Evolutionary conservation across 2,888 invertebrate genomes (phyloP).

Genomic region (Phytoseiulus persimilis): DNA sequence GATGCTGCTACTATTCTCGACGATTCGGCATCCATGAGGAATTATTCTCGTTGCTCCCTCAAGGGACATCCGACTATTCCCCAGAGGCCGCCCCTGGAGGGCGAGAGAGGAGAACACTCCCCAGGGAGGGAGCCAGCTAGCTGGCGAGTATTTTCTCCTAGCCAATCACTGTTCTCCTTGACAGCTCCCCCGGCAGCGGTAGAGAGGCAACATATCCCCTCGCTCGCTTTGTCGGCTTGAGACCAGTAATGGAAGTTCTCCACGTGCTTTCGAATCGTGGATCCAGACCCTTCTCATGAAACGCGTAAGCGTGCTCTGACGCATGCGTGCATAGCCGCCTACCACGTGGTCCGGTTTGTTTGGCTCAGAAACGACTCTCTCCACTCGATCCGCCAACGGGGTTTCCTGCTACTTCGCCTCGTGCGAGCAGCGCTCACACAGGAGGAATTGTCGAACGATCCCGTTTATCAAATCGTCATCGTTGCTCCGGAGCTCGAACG

Average conservation of each 20-base stretch:
- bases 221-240: not conserved
- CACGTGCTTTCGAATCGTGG: not conserved
- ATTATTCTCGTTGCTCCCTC: not conserved
- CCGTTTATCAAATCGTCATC: too few species aligned
- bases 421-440: not conserved
- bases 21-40: not conserved
- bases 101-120: constrained; percentile 26
- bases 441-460: too few species aligned
- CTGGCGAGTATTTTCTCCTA: not conserved
- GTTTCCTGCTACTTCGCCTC: not conserved
- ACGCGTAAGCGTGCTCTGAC: not conserved
- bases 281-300: not conserved
- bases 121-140: constrained; percentile 9
- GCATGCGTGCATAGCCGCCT: not conserved
- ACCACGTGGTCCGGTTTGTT: not conserved
- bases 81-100: constrained; percentile 35
- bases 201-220: not conserved
- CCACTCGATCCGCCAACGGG: not conserved
- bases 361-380: not conserved
- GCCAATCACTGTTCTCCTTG: constrained; percentile 5
- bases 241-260: not conserved
- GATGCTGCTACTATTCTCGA: not conserved
- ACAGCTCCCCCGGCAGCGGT: not conserved
- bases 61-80: constrained; percentile 1
- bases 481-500: too few species aligned